These are phyloP conservation scores for Epinephelus moara DNA, from an alignment of 2,113 vertebrate species.

Conservation along the genomic window DNA sequence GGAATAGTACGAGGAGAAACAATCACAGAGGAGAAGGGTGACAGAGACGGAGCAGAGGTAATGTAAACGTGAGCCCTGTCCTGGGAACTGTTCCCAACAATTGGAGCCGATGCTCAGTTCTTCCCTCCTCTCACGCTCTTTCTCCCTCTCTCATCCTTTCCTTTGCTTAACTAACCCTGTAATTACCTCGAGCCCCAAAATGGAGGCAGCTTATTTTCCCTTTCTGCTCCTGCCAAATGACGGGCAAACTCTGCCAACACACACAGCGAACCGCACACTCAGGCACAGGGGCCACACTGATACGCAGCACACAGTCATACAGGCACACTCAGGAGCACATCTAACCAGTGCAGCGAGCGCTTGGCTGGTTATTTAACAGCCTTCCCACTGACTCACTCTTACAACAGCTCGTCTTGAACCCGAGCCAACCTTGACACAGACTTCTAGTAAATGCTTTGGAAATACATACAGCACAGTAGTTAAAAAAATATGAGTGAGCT, in stretches of 20 bases:
- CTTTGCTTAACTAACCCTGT: slow-evolving; percentile 77
- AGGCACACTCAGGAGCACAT: slow-evolving; percentile 21
- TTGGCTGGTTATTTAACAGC: slow-evolving; percentile 26
- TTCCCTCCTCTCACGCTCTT: slow-evolving; percentile 53
- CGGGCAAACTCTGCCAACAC: slow-evolving; percentile 69
- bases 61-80: slow-evolving; percentile 16
- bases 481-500: neutral
- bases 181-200: slow-evolving; percentile 79
- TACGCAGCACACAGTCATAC: slow-evolving; percentile 34
- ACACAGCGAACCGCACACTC: slow-evolving; percentile 70
- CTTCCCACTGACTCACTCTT: slow-evolving; percentile 55
- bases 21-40: slow-evolving; percentile 30
- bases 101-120: slow-evolving; percentile 47
- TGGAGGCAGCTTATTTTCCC: slow-evolving; percentile 76
- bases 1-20: slow-evolving; percentile 16
- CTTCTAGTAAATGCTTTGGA: slow-evolving; percentile 59
- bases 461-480: slow-evolving; percentile 28
- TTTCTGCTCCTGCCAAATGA: slow-evolving; percentile 78
- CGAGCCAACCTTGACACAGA: slow-evolving; percentile 40
- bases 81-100: slow-evolving; percentile 62
- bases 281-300: slow-evolving; percentile 43
- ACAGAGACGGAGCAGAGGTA: slow-evolving; percentile 30
- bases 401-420: slow-evolving; percentile 25
- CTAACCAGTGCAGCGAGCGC: slow-evolving; percentile 6
- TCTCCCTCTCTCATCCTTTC: slow-evolving; percentile 74